Base-by-base conservation (phyloP, 2,797 vertebrate species). In the Sebastes elongatus region DNA sequence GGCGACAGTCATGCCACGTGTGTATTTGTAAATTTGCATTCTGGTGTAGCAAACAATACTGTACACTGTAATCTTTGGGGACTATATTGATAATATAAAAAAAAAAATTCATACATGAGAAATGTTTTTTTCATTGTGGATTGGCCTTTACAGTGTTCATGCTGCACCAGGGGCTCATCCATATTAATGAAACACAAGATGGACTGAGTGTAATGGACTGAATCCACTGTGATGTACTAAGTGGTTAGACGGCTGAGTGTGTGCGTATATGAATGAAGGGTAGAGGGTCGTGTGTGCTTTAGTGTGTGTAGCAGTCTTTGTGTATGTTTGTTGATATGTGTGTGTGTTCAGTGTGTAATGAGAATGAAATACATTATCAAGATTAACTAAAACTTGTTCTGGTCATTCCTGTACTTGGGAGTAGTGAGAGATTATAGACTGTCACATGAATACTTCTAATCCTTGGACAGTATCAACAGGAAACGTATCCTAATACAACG, bases 161-260 rank as follows among this genome's bases (percentile, higher is more conserved):
- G 35, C 68, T 80, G 71, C 80, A 57, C 80, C 73, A 82, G 78
- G 27, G 57, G 52, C 33, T 89, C 76, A 86, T 92, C 66, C 74
- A 86, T 86, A 84, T 86, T 82, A 65, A 77, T 90, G 71, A 81
- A 84, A 80, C 67, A 85, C 53, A 77, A 74, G 76, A 78, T 52
- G 63, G 71, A 78, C 77, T 57, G 66, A 62, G 65, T 56, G 53
- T 67, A 89, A 80, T 86, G 78, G 78, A 86, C 74, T 81, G 76
- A 67, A 75, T 80, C 68, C 27, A 76, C 63, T 80, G 38, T 68
- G 78, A 87, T 81, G 80, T 62, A 85, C 66, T 80, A 75, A 88
- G 78, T 72, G 85, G 77, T 62, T 67, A 64, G 78, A 78, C 8
- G 35, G 35, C 73, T 62, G 46, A 57, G 42, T 70, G 63, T 55